Evolutionary conservation across 2,797 vertebrate genomes (phyloP).

Genomic region (Alca torda): DNA sequence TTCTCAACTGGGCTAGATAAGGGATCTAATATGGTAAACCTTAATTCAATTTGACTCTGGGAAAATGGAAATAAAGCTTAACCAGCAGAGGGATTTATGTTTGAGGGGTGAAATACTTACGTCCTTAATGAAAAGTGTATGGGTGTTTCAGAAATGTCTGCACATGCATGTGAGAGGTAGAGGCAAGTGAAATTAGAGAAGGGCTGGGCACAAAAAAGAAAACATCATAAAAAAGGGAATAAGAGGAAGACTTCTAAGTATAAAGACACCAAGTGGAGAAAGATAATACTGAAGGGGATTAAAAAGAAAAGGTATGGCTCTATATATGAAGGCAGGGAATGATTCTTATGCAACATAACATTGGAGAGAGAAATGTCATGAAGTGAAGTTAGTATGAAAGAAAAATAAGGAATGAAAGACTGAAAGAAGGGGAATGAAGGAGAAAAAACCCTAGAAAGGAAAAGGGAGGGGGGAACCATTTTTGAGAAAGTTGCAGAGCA

Average conservation of each 20-base stretch:
- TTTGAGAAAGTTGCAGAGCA: background rate
- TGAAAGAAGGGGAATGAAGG: background rate
- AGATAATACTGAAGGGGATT: background rate
- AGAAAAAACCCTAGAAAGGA: background rate
- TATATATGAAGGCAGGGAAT: background rate
- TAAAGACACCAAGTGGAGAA: background rate
- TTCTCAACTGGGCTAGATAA: background rate
- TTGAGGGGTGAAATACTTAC: background rate
- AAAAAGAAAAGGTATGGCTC: background rate
- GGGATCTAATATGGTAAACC: background rate
- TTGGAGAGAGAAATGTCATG: background rate
- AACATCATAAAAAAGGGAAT: background rate
- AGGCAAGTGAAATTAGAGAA: background rate
- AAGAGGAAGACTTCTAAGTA: background rate
- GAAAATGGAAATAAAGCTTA: background rate
- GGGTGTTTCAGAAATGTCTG: background rate
- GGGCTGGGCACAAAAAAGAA: background rate
- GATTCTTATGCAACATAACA: background rate
- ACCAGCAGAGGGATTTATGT: background rate
- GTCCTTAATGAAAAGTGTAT: background rate
- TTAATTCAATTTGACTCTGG: background rate
- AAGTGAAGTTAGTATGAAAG: background rate
- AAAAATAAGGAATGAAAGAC: background rate
- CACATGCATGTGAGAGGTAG: background rate
- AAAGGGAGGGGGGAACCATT: fast-evolving